Percentiles rank a stretch among this genome's conserved stretches.
phyloP scores from a whole-genome alignment of 1,140 invertebrate species.

The Cheumatopsyche charites region DNA sequence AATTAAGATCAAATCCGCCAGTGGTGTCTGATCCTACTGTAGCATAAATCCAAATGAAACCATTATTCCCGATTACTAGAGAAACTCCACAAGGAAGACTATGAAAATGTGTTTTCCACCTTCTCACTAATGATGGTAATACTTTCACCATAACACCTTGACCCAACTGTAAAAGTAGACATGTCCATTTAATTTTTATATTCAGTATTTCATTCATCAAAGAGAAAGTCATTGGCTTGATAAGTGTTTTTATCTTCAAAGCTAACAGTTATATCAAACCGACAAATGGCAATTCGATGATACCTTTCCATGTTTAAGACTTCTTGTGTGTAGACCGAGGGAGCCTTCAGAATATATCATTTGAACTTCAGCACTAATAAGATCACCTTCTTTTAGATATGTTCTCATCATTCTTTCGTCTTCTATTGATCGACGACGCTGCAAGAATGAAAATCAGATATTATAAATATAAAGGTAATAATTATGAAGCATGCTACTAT shows the following conservation, averaged over 20 bases:
- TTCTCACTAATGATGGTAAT: slow-evolving; percentile 89
- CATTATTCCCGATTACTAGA: slow-evolving; percentile 96
- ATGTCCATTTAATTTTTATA: not conserved
- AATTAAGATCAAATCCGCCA: slow-evolving; percentile 79
- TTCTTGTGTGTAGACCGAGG: slow-evolving; percentile 92
- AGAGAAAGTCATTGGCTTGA: too few relatives aligned
- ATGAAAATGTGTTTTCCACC: slow-evolving; percentile 96
- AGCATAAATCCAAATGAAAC: slow-evolving; percentile 94
- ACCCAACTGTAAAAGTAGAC: slow-evolving; percentile 51
- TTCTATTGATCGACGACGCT: slow-evolving; percentile 90
- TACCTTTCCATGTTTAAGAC: slow-evolving; percentile 96
- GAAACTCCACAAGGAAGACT: slow-evolving; percentile 88
- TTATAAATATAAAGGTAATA: not conserved
- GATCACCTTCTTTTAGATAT: slow-evolving; percentile 94
- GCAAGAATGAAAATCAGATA: slow-evolving; percentile 46
- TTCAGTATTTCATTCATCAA: too few relatives aligned
- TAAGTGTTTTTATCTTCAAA: too few relatives aligned
- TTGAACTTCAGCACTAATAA: slow-evolving; percentile 97
- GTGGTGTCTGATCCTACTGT: slow-evolving; percentile 67
- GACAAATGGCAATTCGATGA: slow-evolving; percentile 21
- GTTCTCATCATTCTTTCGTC: slow-evolving; percentile 97
- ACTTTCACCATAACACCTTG: slow-evolving; percentile 89
- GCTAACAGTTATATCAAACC: too few relatives aligned
- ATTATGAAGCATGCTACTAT: not conserved
- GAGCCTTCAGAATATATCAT: slow-evolving; percentile 90